Percentiles rank a stretch among this genome's conserved stretches.
Conservation (phyloP, 2,888 invertebrate genomes). For the Ctena decussata region DNA sequence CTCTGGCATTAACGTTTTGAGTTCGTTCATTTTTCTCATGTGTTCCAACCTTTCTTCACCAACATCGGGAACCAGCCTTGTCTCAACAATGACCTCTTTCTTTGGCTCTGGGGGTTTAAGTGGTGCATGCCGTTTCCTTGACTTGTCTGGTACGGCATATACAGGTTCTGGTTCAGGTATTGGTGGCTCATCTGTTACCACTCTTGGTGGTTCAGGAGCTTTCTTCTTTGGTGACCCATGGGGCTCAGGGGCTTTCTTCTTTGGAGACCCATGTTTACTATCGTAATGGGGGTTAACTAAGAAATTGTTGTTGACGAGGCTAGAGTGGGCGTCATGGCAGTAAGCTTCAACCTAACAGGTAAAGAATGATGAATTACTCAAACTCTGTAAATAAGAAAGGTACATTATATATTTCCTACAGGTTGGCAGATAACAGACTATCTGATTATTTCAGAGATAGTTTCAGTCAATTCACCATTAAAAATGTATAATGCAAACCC, state of each 20-base stretch:
- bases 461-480: no score
- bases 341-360: conserved; percentile 59
- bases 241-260: conserved; percentile 6
- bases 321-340: conserved; percentile 41
- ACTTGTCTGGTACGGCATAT: neutral
- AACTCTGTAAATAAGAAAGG: no score
- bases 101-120: neutral
- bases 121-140: neutral
- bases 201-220: no score
- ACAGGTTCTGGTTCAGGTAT: neutral
- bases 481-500: no score
- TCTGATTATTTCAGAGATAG: no score
- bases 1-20: conserved; percentile 77
- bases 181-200: no score
- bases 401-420: no score
- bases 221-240: neutral
- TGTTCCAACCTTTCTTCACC: conserved; percentile 76
- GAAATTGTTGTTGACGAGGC: conserved; percentile 24
- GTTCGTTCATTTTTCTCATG: conserved; percentile 75
- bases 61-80: conserved; percentile 55
- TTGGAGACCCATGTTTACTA: neutral
- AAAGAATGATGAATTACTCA: no score
- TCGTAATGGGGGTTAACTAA: conserved; percentile 2
- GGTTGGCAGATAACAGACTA: no score
- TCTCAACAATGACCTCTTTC: neutral